Evolutionary conservation across 2,113 vertebrate species (phyloP).

Genomic region (Psophia crepitans): DNA sequence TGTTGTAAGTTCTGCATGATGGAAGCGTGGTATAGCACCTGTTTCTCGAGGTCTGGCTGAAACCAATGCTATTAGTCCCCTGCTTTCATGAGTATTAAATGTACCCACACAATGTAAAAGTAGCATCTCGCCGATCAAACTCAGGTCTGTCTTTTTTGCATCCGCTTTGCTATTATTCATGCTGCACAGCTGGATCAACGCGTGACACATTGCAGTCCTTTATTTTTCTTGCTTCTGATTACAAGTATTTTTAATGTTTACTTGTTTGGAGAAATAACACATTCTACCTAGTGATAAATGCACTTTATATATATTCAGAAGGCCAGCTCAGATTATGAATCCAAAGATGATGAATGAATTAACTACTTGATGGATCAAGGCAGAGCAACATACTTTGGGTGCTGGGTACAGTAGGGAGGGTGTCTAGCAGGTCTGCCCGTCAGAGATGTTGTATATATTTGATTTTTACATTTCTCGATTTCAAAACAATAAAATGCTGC

Average conservation of each 20-base stretch:
- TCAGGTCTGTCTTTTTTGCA: not conserved
- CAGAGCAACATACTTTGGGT: not conserved
- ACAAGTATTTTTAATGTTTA: slow-evolving; percentile 12
- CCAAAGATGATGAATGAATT: not conserved
- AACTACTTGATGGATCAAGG: not conserved
- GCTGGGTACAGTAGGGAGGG: not conserved
- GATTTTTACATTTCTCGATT: slow-evolving; percentile 11
- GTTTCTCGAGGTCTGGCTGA: not conserved
- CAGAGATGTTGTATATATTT: not conserved
- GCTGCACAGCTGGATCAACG: not conserved
- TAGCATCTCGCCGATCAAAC: not conserved
- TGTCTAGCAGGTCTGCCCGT: not conserved
- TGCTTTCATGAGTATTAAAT: not conserved
- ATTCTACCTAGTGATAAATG: not conserved
- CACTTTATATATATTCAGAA: not conserved
- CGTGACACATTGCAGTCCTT: not conserved
- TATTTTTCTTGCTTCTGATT: not conserved
- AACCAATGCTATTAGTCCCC: not conserved
- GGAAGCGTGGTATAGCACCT: not conserved
- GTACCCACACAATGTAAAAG: not conserved
- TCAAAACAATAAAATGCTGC: slow-evolving; percentile 24
- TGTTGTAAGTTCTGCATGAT: not conserved
- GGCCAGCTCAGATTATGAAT: not conserved
- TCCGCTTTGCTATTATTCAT: not conserved
- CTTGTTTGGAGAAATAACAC: not conserved